These are phyloP conservation scores for Trichonephila clavipes DNA, from an alignment of 1,140 invertebrate genomes.

Conservation along the genomic window DNA sequence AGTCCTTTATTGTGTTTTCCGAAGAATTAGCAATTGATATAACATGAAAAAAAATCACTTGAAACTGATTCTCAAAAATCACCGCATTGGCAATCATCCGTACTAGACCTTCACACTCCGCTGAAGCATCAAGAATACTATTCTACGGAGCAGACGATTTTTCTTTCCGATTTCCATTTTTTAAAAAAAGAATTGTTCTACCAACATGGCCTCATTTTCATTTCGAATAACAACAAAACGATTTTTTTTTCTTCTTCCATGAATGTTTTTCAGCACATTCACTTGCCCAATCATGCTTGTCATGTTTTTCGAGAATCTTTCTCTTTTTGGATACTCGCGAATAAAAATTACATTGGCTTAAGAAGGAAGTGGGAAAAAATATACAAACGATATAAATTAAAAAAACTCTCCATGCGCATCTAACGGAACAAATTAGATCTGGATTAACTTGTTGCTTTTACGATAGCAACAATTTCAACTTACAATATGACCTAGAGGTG, in stretches of 20 bases:
- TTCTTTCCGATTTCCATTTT: neutral
- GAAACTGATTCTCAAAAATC: conserved; percentile 51
- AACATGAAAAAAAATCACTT: neutral
- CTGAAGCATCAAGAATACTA: conserved; percentile 47
- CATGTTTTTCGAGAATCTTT: conserved; percentile 19
- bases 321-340: neutral
- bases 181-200: neutral
- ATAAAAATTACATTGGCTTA: neutral
- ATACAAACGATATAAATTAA: neutral
- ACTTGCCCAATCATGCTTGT: neutral
- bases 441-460: neutral
- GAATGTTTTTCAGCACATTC: neutral
- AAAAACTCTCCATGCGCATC: neutral
- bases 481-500: neutral
- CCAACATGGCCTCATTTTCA: neutral
- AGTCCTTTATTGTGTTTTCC: neutral
- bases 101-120: conserved; percentile 28
- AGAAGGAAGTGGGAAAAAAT: neutral
- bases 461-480: neutral
- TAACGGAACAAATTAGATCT: neutral
- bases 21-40: neutral
- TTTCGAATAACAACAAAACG: neutral
- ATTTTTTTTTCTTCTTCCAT: neutral
- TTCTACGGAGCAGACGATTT: conserved; percentile 16
- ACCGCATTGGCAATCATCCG: conserved; percentile 47